Evolutionary conservation across 1,140 invertebrate species (phyloP), one percentile per base, ranked within the genome.

Genomic region (Lordiphosa collinella): DNA sequence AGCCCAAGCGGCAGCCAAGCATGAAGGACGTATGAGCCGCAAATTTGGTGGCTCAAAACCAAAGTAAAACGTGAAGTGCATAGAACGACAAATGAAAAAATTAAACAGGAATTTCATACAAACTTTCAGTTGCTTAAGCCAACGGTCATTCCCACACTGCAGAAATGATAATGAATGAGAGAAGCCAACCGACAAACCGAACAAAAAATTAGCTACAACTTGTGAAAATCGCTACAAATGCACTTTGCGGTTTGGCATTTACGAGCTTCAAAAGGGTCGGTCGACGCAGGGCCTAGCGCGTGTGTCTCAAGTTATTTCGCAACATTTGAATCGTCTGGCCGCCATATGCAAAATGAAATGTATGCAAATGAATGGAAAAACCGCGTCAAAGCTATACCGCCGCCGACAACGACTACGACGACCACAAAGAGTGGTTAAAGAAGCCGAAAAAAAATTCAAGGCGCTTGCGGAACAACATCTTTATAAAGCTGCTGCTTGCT

Each of bases 321-420:
- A 49, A 74, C 59, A 65, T 48, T 47, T 44, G 46, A 38, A 53
- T 53, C 55, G 78, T 84, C 78, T 82, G 78, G 56, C 52, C 61
- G 40, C 63, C 78, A 82, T 82, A 63, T 82, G 76, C 76, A 71
- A 50, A 57, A 51, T 36, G 49, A 71, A 78, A 75, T 69, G 59
- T 72, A 82, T 82, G 78, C 78, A 82, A 82, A 82, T 82, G 76
- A 82, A 84, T 84, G 78, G 64, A 72, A 72, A 74, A 82, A 82
- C 78, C 78, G 78, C 78, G 55, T 82, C 78, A 82, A 82, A 82
- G 76, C 72, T 56, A 84, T 80, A 61, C 56, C 72, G 78, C 78
- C 78, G 78, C 66, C 78, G 37, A 29, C 25, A 40, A 38, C 38
- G 78, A 70, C 78, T 37, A 29, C 25, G 49, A 38, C 38, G 38